Evolutionary conservation across 2,113 vertebrate species (phyloP), one percentile per base, ranked within the genome.

Genomic region (Hipposideros armiger): DNA sequence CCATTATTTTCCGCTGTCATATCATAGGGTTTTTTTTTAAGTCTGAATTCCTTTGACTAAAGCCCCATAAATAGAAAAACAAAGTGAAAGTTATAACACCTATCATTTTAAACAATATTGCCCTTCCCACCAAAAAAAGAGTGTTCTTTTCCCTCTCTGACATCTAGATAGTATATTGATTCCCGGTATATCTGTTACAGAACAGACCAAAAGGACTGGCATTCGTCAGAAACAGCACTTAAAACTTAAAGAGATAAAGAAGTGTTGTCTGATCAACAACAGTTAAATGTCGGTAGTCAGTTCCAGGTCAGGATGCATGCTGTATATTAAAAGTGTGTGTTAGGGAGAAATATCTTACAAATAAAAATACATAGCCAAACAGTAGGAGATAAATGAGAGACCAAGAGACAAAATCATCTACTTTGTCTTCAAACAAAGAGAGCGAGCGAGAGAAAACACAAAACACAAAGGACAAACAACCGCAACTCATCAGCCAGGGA

Each of bases 141-240:
- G n/a, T 69, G 14, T 60, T 87, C 66, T 62, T 80, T 67, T 52
- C 83, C 40, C 73, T 78, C 92, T 80, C 54, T 96, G 96, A 98
- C 94, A 97, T 36, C 74, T 67, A 77, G 87, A 96, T 88, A 81
- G 82, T 76, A 95, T 92, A 98, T 83, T 90, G 97, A 98, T 98
- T 97, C 77, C 95, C 3, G 6, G 94, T 97, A 87, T 97, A 96
- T 98, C 97, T 97, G 95, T 64, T 96, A 67, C 96, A 97, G 93
- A 95, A 86, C 95, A 88, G 90, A 94, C 83, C 70, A 90, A 97
- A 90, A 98, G 97, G 95, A 95, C 91, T 96, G 92, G 96, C 66
- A 96, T 97, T 97, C 58, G 78, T 98, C 92, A 97, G 95, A 96
- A 98, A 97, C 87, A 98, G 96, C 86, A 97, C 96, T 92, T 97